Evolutionary conservation across 2,797 vertebrate genomes (phyloP).

Genomic region (Fundulus diaphanus): DNA sequence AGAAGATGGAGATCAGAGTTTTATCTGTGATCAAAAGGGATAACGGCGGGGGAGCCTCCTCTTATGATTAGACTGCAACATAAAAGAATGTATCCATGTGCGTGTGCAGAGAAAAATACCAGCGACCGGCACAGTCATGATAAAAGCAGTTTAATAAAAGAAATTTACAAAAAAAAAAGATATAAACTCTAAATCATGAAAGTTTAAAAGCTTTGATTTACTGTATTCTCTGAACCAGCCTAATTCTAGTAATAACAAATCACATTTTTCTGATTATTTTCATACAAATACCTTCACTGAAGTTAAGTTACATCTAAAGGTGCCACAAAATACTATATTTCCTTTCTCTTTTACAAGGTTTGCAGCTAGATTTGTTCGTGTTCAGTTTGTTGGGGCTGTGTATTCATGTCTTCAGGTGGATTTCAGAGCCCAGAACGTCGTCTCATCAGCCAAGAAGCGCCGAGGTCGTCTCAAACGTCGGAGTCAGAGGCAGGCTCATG

Average conservation of each 20-base stretch:
- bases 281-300: conserved; percentile 15
- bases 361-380: conserved; percentile 23
- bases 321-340: conserved; percentile 23
- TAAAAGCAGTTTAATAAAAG: conserved; percentile 29
- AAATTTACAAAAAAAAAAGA: conserved; percentile 35
- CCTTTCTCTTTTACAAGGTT: conserved; percentile 17
- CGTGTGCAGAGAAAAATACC: neutral
- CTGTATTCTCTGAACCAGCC: conserved; percentile 8
- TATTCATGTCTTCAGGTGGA: conserved; percentile 2
- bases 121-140: conserved; percentile 8
- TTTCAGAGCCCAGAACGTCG: conserved; percentile 4
- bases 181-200: conserved; percentile 11
- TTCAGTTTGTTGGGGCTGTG: neutral
- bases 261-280: conserved; percentile 9
- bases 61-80: conserved; percentile 13
- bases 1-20: conserved; percentile 38
- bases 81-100: neutral
- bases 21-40: conserved; percentile 27
- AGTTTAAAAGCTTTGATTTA: conserved; percentile 16
- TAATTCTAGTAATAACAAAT: neutral
- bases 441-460: conserved; percentile 8
- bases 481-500: conserved; percentile 39
- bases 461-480: conserved; percentile 39
- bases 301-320: conserved; percentile 18
- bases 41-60: conserved; percentile 20